phyloP scores from a whole-genome alignment of 2,888 invertebrate genomes.

The Luffia ferchaultella region DNA sequence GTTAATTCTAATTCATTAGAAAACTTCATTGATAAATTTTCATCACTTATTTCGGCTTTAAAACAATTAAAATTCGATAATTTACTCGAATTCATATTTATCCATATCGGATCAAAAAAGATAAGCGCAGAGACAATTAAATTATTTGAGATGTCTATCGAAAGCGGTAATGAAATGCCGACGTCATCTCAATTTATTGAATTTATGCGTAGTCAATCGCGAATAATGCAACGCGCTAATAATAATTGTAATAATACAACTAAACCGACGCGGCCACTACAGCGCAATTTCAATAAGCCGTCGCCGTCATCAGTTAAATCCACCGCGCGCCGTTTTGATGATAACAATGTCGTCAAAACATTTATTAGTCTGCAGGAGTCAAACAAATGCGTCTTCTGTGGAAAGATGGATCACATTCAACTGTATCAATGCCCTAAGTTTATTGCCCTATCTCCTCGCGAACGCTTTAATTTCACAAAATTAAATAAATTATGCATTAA shows the following conservation, averaged over 20 bases:
- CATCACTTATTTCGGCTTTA: constrained; percentile 5
- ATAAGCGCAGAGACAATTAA: constrained; percentile 10
- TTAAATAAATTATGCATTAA: constrained; percentile 1
- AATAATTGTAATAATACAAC: too few relatives aligned
- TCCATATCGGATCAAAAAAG: constrained; percentile 11
- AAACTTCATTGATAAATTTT: constrained; percentile 8
- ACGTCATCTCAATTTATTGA: constrained; percentile 4
- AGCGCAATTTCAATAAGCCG: too few relatives aligned
- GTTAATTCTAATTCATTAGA: constrained; percentile 6
- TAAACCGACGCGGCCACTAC: too few relatives aligned
- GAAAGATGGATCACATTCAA: neutral
- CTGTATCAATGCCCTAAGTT: neutral
- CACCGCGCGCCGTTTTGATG: too few relatives aligned
- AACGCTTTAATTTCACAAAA: constrained; percentile 4
- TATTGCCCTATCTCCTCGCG: neutral
- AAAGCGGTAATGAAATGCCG: constrained; percentile 2
- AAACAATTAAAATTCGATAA: constrained; percentile 10
- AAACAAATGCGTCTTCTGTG: too few relatives aligned
- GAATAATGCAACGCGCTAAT: too few relatives aligned
- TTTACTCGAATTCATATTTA: constrained; percentile 10
- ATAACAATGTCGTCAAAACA: too few relatives aligned
- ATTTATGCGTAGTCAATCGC: constrained; percentile 6
- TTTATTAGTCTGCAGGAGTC: too few relatives aligned
- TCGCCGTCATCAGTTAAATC: too few relatives aligned
- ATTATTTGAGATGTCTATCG: constrained; percentile 9